Conservation (phyloP, 2,888 invertebrate species). For the Callosobruchus maculatus region DNA sequence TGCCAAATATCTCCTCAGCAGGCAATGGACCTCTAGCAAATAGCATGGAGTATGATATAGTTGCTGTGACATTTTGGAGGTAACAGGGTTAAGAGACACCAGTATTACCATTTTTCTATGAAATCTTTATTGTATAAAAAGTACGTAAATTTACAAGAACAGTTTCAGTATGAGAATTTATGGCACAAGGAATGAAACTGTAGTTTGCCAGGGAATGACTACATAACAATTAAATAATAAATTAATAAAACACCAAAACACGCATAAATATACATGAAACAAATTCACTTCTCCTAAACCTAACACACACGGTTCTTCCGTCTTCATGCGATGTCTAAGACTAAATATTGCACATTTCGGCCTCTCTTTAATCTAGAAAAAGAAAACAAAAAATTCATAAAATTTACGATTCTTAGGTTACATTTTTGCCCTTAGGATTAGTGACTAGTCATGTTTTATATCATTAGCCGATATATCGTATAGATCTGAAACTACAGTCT, state of each 20-base stretch:
- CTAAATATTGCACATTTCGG: slow-evolving; percentile 39
- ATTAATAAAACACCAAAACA: slow-evolving; percentile 6
- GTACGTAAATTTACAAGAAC: slow-evolving; percentile 39
- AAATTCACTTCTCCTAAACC: slow-evolving; percentile 1
- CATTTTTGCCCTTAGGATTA: slow-evolving; percentile 21
- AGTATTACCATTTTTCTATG: not conserved
- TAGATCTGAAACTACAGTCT: slow-evolving; percentile 29
- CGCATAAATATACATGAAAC: slow-evolving; percentile 5
- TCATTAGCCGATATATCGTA: slow-evolving; percentile 47
- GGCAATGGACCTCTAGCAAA: too few species aligned
- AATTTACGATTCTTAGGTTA: slow-evolving; percentile 5
- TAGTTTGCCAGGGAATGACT: slow-evolving; percentile 32
- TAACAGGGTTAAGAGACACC: too few species aligned
- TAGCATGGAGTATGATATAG: too few species aligned
- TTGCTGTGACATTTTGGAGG: too few species aligned
- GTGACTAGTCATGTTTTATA: slow-evolving; percentile 44
- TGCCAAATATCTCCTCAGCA: too few species aligned
- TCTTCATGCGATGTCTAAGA: slow-evolving; percentile 4
- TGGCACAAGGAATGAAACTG: slow-evolving; percentile 31
- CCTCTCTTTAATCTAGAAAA: slow-evolving; percentile 19
- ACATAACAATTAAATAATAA: slow-evolving; percentile 16
- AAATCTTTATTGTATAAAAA: slow-evolving; percentile 34
- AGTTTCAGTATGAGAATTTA: slow-evolving; percentile 23
- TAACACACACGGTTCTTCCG: slow-evolving; percentile 9
- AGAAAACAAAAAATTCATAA: not conserved